Evolutionary conservation across 2,888 invertebrate genomes (phyloP).

Genomic region (Ichneumon xanthorius): DNA sequence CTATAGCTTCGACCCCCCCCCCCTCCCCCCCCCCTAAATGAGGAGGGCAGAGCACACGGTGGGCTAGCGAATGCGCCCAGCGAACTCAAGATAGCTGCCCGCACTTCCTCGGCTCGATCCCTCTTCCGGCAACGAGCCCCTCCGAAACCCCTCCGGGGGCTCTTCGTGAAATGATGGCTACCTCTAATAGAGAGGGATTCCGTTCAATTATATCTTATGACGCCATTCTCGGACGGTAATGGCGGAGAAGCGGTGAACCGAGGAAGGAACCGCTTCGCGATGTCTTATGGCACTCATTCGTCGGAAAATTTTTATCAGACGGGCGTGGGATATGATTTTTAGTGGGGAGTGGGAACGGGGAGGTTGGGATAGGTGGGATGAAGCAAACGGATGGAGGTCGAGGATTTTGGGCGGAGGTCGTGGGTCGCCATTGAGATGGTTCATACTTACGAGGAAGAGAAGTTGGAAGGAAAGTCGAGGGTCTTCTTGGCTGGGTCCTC

Average conservation of each 20-base stretch:
- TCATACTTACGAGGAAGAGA: no score
- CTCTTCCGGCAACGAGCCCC: slow-evolving; percentile 49
- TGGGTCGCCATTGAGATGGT: no score
- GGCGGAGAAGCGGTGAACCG: slow-evolving; percentile 54
- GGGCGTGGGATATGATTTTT: slow-evolving; percentile 55
- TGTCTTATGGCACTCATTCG: slow-evolving; percentile 36
- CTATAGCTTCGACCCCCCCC: slow-evolving; percentile 73
- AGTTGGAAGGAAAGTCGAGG: no score
- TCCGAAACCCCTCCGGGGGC: slow-evolving; percentile 61
- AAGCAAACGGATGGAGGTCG: not conserved
- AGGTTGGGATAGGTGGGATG: no score
- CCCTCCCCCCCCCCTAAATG: slow-evolving; percentile 74
- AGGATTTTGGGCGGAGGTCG: not conserved
- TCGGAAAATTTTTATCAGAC: slow-evolving; percentile 54
- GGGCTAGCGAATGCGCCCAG: slow-evolving; percentile 32
- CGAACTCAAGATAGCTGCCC: slow-evolving; percentile 31
- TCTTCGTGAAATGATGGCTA: slow-evolving; percentile 76
- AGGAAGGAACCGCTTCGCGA: slow-evolving; percentile 23
- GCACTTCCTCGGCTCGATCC: slow-evolving; percentile 20
- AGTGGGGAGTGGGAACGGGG: slow-evolving; percentile 40
- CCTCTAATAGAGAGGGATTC: slow-evolving; percentile 79
- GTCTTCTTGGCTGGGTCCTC: no score
- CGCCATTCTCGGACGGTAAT: slow-evolving; percentile 75
- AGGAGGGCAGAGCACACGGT: slow-evolving; percentile 69
- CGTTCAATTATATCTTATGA: slow-evolving; percentile 81